Evolutionary conservation across 2,888 invertebrate species (phyloP).

Genomic region (Apomyelois bistriatella): DNA sequence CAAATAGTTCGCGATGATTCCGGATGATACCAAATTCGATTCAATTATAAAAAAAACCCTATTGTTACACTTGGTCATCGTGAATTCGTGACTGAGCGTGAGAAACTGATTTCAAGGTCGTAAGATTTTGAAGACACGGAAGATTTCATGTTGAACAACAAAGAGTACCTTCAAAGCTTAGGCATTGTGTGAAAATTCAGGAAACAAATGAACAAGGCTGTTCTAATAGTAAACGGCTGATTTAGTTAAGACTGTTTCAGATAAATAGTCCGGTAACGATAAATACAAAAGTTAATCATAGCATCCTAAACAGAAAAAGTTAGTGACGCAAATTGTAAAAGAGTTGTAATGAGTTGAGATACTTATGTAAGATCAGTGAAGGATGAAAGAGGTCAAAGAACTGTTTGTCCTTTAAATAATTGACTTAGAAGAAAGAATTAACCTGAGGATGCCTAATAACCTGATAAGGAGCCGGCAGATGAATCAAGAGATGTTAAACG

Average conservation of each 20-base stretch:
- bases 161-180: slow-evolving; percentile 21
- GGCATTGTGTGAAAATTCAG: slow-evolving; percentile 27
- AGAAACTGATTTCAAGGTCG: slow-evolving; percentile 43
- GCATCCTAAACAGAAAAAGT: no score
- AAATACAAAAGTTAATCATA: no score
- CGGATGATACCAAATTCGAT: slow-evolving; percentile 26
- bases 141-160: slow-evolving; percentile 20
- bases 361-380: no score
- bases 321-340: no score
- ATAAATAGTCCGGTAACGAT: background rate
- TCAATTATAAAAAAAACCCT: slow-evolving; percentile 26
- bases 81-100: slow-evolving; percentile 34
- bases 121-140: slow-evolving; percentile 13
- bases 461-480: background rate
- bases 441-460: background rate
- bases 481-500: slow-evolving; percentile 30
- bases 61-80: slow-evolving; percentile 33
- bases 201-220: slow-evolving; percentile 17
- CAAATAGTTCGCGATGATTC: slow-evolving; percentile 3
- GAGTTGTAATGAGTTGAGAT: no score
- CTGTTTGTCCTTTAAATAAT: background rate
- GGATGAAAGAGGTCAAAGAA: no score
- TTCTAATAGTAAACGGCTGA: background rate
- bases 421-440: slow-evolving; percentile 3
- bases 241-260: no score